Percentiles rank a stretch among this genome's conserved stretches.
phyloP scores from a whole-genome alignment of 2,113 vertebrate genomes.

The Barnardius zonarius region DNA sequence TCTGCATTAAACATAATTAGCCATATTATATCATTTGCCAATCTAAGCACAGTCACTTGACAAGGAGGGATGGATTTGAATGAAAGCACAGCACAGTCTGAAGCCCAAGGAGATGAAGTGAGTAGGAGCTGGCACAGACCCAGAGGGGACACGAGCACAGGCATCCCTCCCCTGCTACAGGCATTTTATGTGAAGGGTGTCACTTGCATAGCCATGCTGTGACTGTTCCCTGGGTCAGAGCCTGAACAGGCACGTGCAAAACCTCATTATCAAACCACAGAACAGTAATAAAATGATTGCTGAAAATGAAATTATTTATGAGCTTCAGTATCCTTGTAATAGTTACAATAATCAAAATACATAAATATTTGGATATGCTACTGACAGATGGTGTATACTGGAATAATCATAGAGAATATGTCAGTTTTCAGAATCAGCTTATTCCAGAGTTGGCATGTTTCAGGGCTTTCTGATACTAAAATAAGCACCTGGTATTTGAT shows the following conservation, averaged over 20 bases:
- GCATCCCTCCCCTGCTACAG: neutral
- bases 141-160: accelerated
- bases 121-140: neutral
- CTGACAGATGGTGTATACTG: conserved; percentile 48
- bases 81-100: neutral
- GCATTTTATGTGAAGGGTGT: neutral
- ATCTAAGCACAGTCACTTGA: neutral
- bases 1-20: conserved; percentile 55
- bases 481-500: conserved; percentile 55
- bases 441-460: conserved; percentile 37
- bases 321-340: neutral
- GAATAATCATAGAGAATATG: conserved; percentile 52
- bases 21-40: neutral
- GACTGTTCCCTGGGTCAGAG: neutral
- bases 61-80: neutral
- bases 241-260: neutral
- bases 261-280: neutral
- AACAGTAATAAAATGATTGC: neutral
- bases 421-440: conserved; percentile 42
- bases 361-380: conserved; percentile 62
- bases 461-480: conserved; percentile 48
- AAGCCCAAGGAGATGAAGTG: neutral
- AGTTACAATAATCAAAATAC: conserved; percentile 55
- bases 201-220: neutral
- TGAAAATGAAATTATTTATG: conserved; percentile 27